Evolutionary conservation across 2,888 invertebrate species (phyloP), one percentile per base, ranked within the genome.

Genomic region (Rhagonycha lutea): DNA sequence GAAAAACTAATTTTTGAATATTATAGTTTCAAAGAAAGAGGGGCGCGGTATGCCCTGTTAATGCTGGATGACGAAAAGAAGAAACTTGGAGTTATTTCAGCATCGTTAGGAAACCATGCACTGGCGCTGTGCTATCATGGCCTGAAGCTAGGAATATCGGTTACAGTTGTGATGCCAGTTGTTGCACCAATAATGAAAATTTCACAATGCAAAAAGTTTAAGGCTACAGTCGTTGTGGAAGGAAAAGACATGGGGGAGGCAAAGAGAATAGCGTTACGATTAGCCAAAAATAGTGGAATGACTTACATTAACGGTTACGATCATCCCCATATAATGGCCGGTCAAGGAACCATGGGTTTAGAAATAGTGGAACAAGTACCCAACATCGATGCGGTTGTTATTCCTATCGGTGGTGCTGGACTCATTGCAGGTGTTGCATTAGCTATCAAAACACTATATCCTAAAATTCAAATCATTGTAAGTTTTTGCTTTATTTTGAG

Each of bases 171-270:
- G n/a, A 98, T 98, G 98, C 98, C 98, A 0, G 92, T 93, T 61
- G 93, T 96, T 0, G 98, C 98, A 0, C 98, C 98, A 0, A 95
- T 98, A 75, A 98, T 98, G 97, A 98, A 98, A 89, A 94, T 98
- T 69, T 93, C 96, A 84, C 93, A 94, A 79, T 98, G 98, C 85
- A 91, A 92, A 72, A 93, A 93, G 70, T 95, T 92, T 85, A 95
- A 95, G 7, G 98, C 98, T 1, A 92, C 92, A 68, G 96, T 98
- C 8, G 91, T 98, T 24, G 91, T 96, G 12, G 90, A 93, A 78
- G 98, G 98, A 2, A 89, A 90, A 67, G 94, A 96, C 83, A 95
- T 98, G 93, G 92, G 91, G 61, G 96, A 96, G 87, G 95, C 97
- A 0, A 97, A 95, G 86, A 89, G 90, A 71, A 90, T 93, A 82